A percentile compares a stretch with the other conserved stretches of the same genome.
Evolutionary conservation across 1,140 invertebrate species (phyloP).

Genomic region (Neotoxoptera formosana): DNA sequence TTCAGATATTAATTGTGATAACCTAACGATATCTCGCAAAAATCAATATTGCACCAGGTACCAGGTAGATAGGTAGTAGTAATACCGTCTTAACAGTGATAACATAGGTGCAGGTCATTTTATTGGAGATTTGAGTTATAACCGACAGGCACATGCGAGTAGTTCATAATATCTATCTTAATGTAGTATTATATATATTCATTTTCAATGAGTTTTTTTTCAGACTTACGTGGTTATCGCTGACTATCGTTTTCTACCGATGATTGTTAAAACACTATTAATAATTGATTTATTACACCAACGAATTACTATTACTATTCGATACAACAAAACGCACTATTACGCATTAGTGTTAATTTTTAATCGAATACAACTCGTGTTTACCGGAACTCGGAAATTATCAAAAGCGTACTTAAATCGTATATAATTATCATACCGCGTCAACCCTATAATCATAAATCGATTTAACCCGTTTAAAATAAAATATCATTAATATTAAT

Average conservation of each 20-base stretch:
- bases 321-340: background rate
- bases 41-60: background rate
- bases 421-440: background rate
- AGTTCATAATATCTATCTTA: too few species aligned
- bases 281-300: background rate
- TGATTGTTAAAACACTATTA: background rate
- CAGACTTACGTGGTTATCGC: background rate
- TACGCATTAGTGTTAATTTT: background rate
- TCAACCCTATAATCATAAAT: slow-evolving; percentile 16
- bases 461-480: background rate
- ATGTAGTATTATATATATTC: too few species aligned
- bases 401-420: background rate
- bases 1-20: background rate
- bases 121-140: background rate
- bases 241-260: background rate
- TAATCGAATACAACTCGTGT: background rate
- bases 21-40: background rate
- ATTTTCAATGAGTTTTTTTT: too few species aligned
- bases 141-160: background rate
- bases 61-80: background rate
- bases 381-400: background rate
- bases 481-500: background rate
- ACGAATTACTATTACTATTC: background rate
- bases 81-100: background rate
- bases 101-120: background rate